phyloP scores from a whole-genome alignment of 1,140 invertebrate genomes.

The Formica selysi region DNA sequence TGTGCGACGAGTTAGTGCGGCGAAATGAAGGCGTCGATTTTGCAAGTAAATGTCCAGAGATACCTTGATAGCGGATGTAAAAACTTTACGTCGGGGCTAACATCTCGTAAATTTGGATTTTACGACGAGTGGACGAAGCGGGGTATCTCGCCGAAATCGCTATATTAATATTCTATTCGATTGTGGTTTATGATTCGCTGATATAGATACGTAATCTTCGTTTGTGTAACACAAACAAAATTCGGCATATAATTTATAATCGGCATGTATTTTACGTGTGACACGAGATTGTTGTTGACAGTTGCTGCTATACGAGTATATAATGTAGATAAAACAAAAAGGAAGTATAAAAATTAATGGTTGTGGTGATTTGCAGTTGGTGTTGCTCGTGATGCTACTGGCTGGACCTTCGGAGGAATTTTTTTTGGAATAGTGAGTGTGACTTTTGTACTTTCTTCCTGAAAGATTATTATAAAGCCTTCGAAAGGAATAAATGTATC shows the following conservation, averaged over 20 bases:
- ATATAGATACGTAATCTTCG: slow-evolving; percentile 8
- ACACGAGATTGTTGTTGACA: background rate
- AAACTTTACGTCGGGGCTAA: background rate
- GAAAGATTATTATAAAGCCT: background rate
- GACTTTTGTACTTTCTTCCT: background rate
- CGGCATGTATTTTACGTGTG: background rate
- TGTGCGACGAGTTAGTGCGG: background rate
- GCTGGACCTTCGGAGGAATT: slow-evolving; percentile 55
- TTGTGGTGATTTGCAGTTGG: slow-evolving; percentile 63
- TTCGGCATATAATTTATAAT: background rate
- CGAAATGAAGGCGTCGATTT: slow-evolving; percentile 53
- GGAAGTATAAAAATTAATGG: slow-evolving; percentile 9
- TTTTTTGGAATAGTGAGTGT: slow-evolving; percentile 66
- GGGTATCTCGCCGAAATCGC: background rate
- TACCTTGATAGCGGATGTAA: slow-evolving; percentile 16
- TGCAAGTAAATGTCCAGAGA: slow-evolving; percentile 66
- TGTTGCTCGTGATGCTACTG: slow-evolving; percentile 32
- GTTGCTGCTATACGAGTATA: background rate
- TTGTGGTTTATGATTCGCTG: background rate
- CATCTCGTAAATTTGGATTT: background rate
- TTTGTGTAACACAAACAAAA: background rate
- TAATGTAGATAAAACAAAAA: slow-evolving; percentile 1
- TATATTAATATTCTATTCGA: background rate
- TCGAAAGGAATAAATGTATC: background rate
- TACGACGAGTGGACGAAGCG: background rate